phyloP scores from a whole-genome alignment of 2,797 vertebrate species.

The Cossypha niveicapilla region DNA sequence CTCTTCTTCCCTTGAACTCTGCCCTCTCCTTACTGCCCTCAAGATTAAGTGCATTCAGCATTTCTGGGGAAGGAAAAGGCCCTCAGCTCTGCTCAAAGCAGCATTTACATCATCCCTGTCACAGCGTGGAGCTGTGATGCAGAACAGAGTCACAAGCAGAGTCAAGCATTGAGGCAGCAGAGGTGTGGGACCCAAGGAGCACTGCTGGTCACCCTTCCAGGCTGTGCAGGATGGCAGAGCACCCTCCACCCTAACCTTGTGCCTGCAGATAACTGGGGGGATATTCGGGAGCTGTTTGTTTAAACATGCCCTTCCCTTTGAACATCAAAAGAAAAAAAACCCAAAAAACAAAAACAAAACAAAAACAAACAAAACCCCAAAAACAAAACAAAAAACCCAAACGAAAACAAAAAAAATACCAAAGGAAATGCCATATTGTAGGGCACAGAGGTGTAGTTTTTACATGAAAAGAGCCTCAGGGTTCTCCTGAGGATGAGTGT shows the following conservation, averaged over 20 bases:
- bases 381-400: too few relatives aligned
- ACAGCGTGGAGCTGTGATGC: neutral
- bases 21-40: neutral
- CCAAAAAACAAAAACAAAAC: too few relatives aligned
- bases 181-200: neutral
- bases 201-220: neutral
- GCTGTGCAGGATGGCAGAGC: neutral
- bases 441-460: neutral
- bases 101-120: neutral
- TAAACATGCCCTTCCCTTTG: neutral
- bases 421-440: neutral
- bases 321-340: neutral
- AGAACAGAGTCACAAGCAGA: neutral
- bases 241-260: neutral
- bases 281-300: neutral
- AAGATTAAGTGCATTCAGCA: neutral
- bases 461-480: neutral
- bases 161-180: neutral
- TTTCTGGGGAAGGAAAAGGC: neutral
- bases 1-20: neutral
- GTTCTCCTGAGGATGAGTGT: neutral
- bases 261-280: neutral
- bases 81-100: neutral
- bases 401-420: too few relatives aligned
- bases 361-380: too few relatives aligned